Conservation (phyloP, 2,888 invertebrate genomes). For the Thereva nobilitata region DNA sequence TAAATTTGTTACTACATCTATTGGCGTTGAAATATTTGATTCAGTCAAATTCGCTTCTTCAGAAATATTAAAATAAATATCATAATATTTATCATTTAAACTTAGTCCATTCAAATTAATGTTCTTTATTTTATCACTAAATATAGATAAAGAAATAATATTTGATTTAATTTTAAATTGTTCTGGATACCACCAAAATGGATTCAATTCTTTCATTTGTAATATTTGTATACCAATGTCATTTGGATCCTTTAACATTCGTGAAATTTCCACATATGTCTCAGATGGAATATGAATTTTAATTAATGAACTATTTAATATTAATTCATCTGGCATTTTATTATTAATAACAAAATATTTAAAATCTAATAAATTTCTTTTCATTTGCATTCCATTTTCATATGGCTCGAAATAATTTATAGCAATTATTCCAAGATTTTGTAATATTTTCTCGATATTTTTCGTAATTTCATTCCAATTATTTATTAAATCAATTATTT, state of each 20-base stretch:
- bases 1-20: neutral
- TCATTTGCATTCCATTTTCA: conserved; percentile 12
- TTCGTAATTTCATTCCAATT: conserved; percentile 33
- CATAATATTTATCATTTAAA: neutral
- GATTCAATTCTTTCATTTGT: conserved; percentile 39
- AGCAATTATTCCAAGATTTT: conserved; percentile 20
- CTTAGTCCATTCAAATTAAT: neutral
- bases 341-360: conserved; percentile 10
- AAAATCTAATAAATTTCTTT: conserved; percentile 11
- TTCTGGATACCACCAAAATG: conserved; percentile 50
- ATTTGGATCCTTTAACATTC: neutral
- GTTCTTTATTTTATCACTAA: conserved; percentile 25
- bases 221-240: conserved; percentile 24
- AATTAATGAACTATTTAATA: conserved; percentile 1
- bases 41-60: neutral
- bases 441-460: conserved; percentile 20
- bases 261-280: neutral
- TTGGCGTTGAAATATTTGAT: too few species aligned
- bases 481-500: conserved; percentile 26
- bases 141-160: conserved; percentile 43
- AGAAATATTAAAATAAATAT: conserved; percentile 7
- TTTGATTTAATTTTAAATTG: conserved; percentile 40
- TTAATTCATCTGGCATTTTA: neutral
- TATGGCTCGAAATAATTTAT: conserved; percentile 17
- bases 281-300: neutral